Evolutionary conservation across 2,888 invertebrate species (phyloP), one percentile per base, ranked within the genome.

Genomic region (Priocnemis perturbator): DNA sequence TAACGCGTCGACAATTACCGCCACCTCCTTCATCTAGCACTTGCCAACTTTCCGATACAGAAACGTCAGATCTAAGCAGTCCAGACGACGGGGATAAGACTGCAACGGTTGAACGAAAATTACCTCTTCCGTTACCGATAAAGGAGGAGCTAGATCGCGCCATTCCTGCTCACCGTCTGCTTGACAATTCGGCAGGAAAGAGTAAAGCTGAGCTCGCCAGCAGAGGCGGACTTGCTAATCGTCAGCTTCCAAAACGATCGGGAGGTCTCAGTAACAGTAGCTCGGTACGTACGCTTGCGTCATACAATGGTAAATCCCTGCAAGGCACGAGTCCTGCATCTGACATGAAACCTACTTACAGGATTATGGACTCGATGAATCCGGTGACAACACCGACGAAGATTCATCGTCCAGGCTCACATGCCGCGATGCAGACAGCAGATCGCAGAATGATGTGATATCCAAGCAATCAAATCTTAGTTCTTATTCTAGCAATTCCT

Each of bases 201-300:
- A 93, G 93, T 73, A 95, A 95, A 90, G 97, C 96, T 19, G 97
- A 97, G 90, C 91, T 98, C 81, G 97, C 95, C 67, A 94, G 94
- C 73, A 92, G 94, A 78, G 94, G 95, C 71, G 94, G 94, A 74
- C 89, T 95, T 76, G 95, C 95, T 14, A 93, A 94, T 89, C 91
- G 96, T 65, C 94, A 94, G 87, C 88, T 94, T 80, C 94, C 94
- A 21, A 89, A 89, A 78, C 81, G 88, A 74, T 88, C 89, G 3
- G 88, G 89, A 17, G 89, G 90, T 58, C 86, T 90, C 72, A 90
- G 91, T 88, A 94, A 94, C 87, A 93, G 93, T 71, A 94, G 93
- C 89, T 93, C 93, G 77, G 92, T 92, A 81, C 84, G 90, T 85
- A 74, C 21, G 62, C 59, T 58, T 20, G 17, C 53, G 37, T 56